Evolutionary conservation across 1,140 invertebrate species (phyloP), one percentile per base, ranked within the genome.

Genomic region (Subanguina moxae): DNA sequence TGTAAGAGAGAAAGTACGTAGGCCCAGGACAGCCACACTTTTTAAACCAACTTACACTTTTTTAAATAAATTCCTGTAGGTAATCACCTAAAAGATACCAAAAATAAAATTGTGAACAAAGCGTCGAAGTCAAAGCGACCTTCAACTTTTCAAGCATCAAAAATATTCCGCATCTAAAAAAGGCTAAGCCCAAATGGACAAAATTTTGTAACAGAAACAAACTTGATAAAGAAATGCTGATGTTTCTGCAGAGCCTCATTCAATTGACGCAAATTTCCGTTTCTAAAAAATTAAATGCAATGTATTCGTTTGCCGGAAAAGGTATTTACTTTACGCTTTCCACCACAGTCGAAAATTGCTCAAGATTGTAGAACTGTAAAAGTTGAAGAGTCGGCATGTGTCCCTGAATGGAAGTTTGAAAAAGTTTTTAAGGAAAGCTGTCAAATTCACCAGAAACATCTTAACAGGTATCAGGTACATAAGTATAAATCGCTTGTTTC

Each of bases 381-480:
- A 95, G 83, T 46, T 84, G 84, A 73, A 86, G 87, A 57, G 88
- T 89, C 48, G 94, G 94, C 87, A 96, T 91, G 74, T 88, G 91
- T 11, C 94, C 94, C 32, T 38, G n/a, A 38, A 11, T 3, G 32
- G 32, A 38, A 38, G 11, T 38, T 38, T 38, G 3, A 38, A 5
- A 38, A 5, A 11, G 3, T 11, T 5, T 3, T 38, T 11, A 38
- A 38, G 32, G 3, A 11, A 38, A 38, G 11, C 3, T 38, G 32
- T n/a, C n/a, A n/a, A 38, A 11, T 11, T 11, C 11, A 38, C 32
- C 70, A 95, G 83, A 23, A 97, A 85, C 92, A 97, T 95, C 85
- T 96, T 96, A 0, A 97, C 93, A 25, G 95, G 94, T 65, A 97
- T 89, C 45, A 98, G 86, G 84, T 97, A 97, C 57, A 93, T 95